Conservation (phyloP, 2,113 vertebrate genomes). For the Noturus placidus region DNA sequence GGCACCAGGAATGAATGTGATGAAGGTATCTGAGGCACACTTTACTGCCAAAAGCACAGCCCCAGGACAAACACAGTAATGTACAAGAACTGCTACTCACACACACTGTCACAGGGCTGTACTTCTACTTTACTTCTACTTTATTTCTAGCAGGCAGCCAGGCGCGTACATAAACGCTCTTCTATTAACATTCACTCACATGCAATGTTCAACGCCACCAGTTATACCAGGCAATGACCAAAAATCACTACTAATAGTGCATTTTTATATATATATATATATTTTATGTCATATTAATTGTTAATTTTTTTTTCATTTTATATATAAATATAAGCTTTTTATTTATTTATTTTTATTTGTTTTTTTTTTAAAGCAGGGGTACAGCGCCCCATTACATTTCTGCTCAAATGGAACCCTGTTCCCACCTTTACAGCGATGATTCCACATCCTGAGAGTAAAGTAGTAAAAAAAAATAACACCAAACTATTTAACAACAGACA, state of each 20-base stretch:
- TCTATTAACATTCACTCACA: constrained; percentile 60
- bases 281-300: too few species aligned
- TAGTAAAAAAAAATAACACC: constrained; percentile 6
- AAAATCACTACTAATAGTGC: not conserved
- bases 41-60: constrained; percentile 64
- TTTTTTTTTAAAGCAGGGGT: not conserved
- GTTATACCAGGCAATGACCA: not conserved
- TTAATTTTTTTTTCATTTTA: not conserved
- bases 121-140: not conserved
- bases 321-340: too few species aligned
- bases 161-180: constrained; percentile 54
- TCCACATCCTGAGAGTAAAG: constrained; percentile 3
- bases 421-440: not conserved
- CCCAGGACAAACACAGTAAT: constrained; percentile 50
- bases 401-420: not conserved
- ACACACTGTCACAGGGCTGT: constrained; percentile 26
- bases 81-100: constrained; percentile 2
- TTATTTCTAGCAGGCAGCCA: constrained; percentile 53
- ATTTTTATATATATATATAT: not conserved
- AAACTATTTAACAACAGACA: constrained; percentile 32
- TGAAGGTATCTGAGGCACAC: constrained; percentile 73
- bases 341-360: too few species aligned
- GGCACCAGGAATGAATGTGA: constrained; percentile 29
- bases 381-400: not conserved
- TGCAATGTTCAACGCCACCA: not conserved